These are phyloP conservation scores for Ditylenchus dipsaci DNA, from an alignment of 1,140 invertebrate genomes.

Conservation along the genomic window DNA sequence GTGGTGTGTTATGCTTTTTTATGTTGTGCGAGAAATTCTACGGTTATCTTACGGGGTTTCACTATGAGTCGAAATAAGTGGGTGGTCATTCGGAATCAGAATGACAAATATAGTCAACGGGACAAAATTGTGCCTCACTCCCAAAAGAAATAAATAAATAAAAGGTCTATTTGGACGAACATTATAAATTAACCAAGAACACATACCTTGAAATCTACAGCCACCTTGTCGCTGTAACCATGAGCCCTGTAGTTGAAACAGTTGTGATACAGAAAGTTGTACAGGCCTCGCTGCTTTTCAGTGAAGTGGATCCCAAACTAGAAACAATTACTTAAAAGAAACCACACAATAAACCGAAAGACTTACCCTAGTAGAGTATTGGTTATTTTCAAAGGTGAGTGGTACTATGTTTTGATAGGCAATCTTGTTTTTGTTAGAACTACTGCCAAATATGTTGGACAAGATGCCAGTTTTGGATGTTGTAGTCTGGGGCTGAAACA, in stretches of 20 bases:
- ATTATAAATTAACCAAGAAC: background rate
- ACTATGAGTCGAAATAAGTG: too few relatives aligned
- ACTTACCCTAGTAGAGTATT: constrained; percentile 26
- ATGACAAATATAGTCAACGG: too few relatives aligned
- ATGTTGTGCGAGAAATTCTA: too few relatives aligned
- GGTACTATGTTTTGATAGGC: constrained; percentile 17
- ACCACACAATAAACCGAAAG: background rate
- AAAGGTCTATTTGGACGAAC: too few relatives aligned
- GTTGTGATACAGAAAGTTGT: constrained; percentile 90
- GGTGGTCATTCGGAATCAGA: too few relatives aligned
- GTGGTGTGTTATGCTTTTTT: too few relatives aligned
- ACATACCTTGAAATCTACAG: constrained; percentile 52
- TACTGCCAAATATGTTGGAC: constrained; percentile 20
- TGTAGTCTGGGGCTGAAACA: background rate
- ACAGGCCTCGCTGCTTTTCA: constrained; percentile 79
- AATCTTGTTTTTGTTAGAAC: background rate
- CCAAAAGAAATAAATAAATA: too few relatives aligned
- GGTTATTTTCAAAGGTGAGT: constrained; percentile 20
- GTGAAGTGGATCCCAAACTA: constrained; percentile 79
- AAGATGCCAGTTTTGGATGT: background rate
- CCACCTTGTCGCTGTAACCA: constrained; percentile 51
- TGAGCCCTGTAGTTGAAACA: constrained; percentile 72
- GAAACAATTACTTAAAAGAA: constrained; percentile 50
- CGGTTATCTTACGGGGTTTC: too few relatives aligned
- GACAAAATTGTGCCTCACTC: too few relatives aligned